Evolutionary conservation across 2,113 vertebrate genomes (phyloP).

Genomic region (Xenopus borealis): DNA sequence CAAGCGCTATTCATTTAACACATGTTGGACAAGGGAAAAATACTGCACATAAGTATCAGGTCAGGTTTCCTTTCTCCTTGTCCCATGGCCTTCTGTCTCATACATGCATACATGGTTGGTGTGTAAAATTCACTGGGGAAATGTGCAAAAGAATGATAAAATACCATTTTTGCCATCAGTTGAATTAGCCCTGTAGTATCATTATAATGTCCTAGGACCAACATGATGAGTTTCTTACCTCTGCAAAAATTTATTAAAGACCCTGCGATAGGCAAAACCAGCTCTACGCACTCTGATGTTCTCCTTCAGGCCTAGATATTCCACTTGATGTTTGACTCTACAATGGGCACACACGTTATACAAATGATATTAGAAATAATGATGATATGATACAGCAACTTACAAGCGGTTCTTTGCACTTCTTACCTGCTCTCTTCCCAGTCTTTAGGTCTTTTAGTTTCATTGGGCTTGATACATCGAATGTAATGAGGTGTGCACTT

Average conservation of each 20-base stretch:
- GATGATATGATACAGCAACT: background rate
- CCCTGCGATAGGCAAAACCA: conserved; percentile 86
- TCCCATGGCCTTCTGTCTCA: too few species aligned
- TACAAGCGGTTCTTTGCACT: background rate
- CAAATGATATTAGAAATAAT: background rate
- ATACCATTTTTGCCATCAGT: too few species aligned
- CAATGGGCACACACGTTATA: background rate
- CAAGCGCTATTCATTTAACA: too few species aligned
- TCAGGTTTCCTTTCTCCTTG: too few species aligned
- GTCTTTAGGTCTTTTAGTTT: conserved; percentile 89
- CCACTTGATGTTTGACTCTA: conserved; percentile 90
- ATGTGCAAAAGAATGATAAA: too few species aligned
- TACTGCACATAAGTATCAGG: too few species aligned
- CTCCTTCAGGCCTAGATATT: conserved; percentile 90
- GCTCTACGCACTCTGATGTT: conserved; percentile 91
- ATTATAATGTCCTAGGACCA: background rate
- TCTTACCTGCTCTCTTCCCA: conserved; percentile 95
- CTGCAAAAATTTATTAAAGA: conserved; percentile 88
- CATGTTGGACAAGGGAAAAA: too few species aligned
- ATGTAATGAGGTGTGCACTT: conserved; percentile 96
- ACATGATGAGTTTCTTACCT: conserved; percentile 64
- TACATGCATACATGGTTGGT: too few species aligned
- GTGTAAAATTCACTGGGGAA: too few species aligned
- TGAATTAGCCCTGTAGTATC: too few species aligned
- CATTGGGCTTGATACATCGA: conserved; percentile 96